Evolutionary conservation across 2,888 invertebrate genomes (phyloP), one percentile per base, ranked within the genome.

Genomic region (Stratiomys singularior): DNA sequence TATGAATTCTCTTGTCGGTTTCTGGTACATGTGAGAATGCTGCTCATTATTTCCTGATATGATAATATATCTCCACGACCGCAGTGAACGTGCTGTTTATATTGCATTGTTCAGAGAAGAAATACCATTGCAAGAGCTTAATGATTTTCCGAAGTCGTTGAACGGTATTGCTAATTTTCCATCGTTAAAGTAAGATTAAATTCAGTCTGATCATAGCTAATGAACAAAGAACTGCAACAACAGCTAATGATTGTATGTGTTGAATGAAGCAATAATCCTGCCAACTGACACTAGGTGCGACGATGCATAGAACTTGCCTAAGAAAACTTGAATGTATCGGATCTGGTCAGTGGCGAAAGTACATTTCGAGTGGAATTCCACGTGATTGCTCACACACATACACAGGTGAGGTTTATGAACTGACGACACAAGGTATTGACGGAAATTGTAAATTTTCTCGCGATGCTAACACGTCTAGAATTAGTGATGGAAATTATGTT

Each of bases 251-350:
- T n/a, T 52, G 4, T 52, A 52, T 18, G 15, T 52, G 52, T 52
- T 18, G 52, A 52, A 52, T 52, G 4, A 52, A 18, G 52, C 52
- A 52, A 52, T 5, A 52, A 9, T 5, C n/a, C 15, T 5, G 18
- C n/a, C 18, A 15, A 13, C 52, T 52, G 52, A 18, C 18, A 18
- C 18, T 52, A 52, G 52, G 18, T 18, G 52, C 52, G 52, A 52
- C 18, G 18, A 18, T 52, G 52, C 52, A 52, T n/a, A 52, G 52
- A 52, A 52, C 52, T 52, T 52, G 52, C 52, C 15, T 52, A 52
- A 52, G 52, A 52, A 52, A 52, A 52, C 52, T 52, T 52, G 52
- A 52, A 52, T 37, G 3, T 52, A 18, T 52, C 4, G 52, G 52
- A 52, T 9, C 9, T 37, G 37, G 15, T 52, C 52, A n/a, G 52